Evolutionary conservation across 2,888 invertebrate species (phyloP).

Genomic region (Galerucella nymphaeae): DNA sequence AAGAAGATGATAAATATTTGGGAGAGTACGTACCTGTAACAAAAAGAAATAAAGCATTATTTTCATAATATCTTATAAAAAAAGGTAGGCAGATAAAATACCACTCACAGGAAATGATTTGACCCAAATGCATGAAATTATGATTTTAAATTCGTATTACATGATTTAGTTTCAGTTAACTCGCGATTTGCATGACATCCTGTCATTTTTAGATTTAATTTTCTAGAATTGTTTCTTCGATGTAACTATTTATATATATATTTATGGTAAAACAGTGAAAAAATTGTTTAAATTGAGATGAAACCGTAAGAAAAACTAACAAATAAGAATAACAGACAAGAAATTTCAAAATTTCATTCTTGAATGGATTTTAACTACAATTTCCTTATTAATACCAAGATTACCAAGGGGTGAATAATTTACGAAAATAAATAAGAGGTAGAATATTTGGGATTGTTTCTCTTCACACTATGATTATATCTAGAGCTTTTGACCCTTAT

Average conservation of each 20-base stretch:
- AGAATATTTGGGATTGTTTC: not conserved
- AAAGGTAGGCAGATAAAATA: not conserved
- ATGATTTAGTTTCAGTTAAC: not conserved
- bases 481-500: not conserved
- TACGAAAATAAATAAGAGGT: not conserved
- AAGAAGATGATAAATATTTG: not conserved
- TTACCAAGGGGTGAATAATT: not conserved
- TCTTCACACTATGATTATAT: not conserved
- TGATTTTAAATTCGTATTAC: not conserved
- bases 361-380: not conserved
- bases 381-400: not conserved
- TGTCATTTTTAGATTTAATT: not conserved
- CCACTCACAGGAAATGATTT: conserved; percentile 4
- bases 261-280: no score
- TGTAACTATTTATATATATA: no score
- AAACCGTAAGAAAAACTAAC: no score
- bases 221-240: not conserved
- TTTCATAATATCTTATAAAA: not conserved
- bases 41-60: not conserved
- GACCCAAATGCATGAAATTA: not conserved
- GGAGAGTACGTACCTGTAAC: conserved; percentile 7
- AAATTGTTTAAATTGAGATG: no score
- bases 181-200: not conserved
- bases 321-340: no score
- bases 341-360: no score